Conservation (phyloP, 2,113 vertebrate genomes). For the Scatophagus argus region DNA sequence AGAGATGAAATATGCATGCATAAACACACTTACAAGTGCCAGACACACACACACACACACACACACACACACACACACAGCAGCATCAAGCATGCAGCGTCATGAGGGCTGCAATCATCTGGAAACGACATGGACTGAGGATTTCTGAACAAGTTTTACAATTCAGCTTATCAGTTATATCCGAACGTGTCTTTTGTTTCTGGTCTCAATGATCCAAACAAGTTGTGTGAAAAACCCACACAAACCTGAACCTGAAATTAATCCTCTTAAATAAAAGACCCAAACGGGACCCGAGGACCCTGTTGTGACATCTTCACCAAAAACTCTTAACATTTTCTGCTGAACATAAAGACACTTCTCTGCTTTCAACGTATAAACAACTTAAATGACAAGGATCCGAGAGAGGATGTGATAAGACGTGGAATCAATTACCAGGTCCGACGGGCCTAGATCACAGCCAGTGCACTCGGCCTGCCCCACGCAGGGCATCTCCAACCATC, state of each 20-base stretch:
- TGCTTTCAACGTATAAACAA: background rate
- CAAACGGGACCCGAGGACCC: too few relatives aligned
- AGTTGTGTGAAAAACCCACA: background rate
- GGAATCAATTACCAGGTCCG: conserved; percentile 7
- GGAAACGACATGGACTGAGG: background rate
- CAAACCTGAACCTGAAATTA: too few relatives aligned
- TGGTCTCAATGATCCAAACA: background rate
- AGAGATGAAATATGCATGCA: conserved; percentile 39
- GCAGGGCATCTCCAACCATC: conserved; percentile 41
- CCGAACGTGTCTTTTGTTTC: background rate
- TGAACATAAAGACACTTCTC: background rate
- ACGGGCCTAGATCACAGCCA: background rate
- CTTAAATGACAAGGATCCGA: background rate
- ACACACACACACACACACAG: background rate
- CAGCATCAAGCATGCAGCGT: background rate
- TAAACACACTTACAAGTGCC: conserved; percentile 17
- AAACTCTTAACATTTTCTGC: too few relatives aligned
- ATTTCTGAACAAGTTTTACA: background rate
- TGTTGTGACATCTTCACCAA: too few relatives aligned
- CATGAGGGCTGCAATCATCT: background rate
- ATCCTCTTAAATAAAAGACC: too few relatives aligned
- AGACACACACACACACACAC: conserved; percentile 28
- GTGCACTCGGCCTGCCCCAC: conserved; percentile 6
- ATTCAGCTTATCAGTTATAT: background rate
- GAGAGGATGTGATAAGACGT: background rate